Conservation (phyloP, 2,113 vertebrate genomes). For the Barbus barbus region DNA sequence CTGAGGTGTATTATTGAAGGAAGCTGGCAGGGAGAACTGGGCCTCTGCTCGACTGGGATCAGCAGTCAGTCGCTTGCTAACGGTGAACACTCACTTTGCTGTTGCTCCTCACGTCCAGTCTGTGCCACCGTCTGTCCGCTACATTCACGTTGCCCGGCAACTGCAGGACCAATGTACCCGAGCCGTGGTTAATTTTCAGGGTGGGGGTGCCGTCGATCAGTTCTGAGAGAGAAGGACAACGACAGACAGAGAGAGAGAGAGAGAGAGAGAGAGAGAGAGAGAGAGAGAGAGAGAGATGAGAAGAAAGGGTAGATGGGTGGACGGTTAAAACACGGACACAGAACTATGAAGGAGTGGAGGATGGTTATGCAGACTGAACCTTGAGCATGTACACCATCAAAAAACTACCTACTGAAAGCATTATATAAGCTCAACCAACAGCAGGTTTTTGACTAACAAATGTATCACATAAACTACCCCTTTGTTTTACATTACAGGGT, state of each 20-base stretch:
- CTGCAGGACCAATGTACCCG: conserved; percentile 79
- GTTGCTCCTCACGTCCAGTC: conserved; percentile 83
- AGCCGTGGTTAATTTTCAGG: conserved; percentile 85
- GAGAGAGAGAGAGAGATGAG: conserved; percentile 18
- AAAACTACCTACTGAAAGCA: neutral
- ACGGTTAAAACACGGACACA: neutral
- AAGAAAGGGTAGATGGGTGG: neutral
- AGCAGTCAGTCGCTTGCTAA: conserved; percentile 33
- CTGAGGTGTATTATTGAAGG: conserved; percentile 21
- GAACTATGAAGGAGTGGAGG: neutral
- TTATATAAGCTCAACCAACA: neutral
- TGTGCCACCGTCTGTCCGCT: conserved; percentile 88
- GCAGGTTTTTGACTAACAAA: neutral
- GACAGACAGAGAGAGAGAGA: conserved; percentile 19
- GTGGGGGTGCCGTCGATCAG: conserved; percentile 80
- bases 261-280: conserved; percentile 41
- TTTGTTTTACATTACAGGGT: conserved; percentile 31
- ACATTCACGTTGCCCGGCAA: conserved; percentile 84
- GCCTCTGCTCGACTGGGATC: neutral
- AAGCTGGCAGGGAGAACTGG: neutral
- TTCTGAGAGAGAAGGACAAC: conserved; percentile 68
- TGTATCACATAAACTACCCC: neutral
- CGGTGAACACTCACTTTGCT: conserved; percentile 77
- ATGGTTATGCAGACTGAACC: neutral
- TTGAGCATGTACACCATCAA: neutral